These are phyloP conservation scores for Sminthopsis crassicaudata DNA, from an alignment of 2,113 vertebrate species.

Conservation along the genomic window DNA sequence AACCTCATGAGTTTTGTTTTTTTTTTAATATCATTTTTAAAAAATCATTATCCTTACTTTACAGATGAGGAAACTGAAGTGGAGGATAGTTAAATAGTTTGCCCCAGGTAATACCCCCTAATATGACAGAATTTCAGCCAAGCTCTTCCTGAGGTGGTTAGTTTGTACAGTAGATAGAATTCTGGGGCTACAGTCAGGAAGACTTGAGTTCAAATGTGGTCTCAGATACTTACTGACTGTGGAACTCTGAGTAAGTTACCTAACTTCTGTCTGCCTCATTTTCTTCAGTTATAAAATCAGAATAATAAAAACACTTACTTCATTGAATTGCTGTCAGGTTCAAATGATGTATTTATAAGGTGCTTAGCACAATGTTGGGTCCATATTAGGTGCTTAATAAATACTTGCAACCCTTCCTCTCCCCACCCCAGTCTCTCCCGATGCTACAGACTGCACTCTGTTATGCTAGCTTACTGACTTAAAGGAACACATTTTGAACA, in stretches of 20 bases:
- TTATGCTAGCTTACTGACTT: background rate
- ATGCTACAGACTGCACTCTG: background rate
- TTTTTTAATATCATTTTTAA: no score
- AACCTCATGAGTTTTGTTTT: background rate
- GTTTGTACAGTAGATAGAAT: background rate
- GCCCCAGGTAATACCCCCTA: background rate
- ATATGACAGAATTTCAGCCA: background rate
- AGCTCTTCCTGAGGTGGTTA: background rate
- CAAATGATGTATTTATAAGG: background rate
- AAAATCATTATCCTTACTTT: conserved; percentile 13
- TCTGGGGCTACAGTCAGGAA: background rate
- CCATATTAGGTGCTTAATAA: background rate
- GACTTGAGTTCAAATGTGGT: background rate
- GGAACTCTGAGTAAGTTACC: background rate
- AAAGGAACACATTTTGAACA: background rate
- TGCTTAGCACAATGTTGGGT: background rate
- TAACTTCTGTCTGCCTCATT: background rate
- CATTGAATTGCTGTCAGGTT: background rate
- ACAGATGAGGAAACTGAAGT: background rate
- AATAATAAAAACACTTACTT: background rate
- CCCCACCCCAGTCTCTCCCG: background rate
- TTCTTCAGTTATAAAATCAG: background rate
- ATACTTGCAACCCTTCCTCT: background rate
- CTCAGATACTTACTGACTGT: background rate
- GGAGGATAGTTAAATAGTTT: conserved; percentile 31